A percentile compares a stretch with the other conserved stretches of the same genome.
Evolutionary conservation across 2,888 invertebrate genomes (phyloP).

Genomic region (Troides helena): DNA sequence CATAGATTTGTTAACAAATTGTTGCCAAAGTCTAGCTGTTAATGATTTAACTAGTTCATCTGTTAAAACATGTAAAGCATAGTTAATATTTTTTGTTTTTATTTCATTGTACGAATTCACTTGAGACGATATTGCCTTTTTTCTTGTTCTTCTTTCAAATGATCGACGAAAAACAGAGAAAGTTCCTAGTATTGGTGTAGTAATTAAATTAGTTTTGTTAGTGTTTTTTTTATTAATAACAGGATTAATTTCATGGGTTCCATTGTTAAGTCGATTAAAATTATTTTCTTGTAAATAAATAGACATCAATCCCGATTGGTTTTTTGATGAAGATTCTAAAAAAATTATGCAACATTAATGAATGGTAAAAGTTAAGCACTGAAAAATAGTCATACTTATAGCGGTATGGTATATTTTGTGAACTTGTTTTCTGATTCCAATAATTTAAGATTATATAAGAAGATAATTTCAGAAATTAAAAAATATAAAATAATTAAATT

Average conservation of each 20-base stretch:
- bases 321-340: not conserved
- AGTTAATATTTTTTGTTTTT: conserved; percentile 10
- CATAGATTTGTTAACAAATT: conserved; percentile 6
- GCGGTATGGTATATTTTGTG: too few species aligned
- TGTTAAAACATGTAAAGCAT: conserved; percentile 6
- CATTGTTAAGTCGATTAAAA: not conserved
- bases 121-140: not conserved
- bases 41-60: conserved; percentile 17
- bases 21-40: conserved; percentile 9
- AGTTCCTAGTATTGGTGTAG: not conserved
- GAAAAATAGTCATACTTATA: too few species aligned
- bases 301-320: not conserved
- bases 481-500: too few species aligned
- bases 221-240: not conserved
- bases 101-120: not conserved
- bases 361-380: too few species aligned
- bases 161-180: not conserved
- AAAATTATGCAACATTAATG: not conserved
- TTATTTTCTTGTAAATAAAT: not conserved
- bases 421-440: too few species aligned
- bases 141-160: not conserved
- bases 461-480: too few species aligned
- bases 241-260: not conserved
- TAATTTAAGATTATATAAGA: too few species aligned
- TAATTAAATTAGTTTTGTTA: too few species aligned